These are phyloP conservation scores for Corythornis leucogaster DNA, from an alignment of 2,797 vertebrate species.

Conservation along the genomic window DNA sequence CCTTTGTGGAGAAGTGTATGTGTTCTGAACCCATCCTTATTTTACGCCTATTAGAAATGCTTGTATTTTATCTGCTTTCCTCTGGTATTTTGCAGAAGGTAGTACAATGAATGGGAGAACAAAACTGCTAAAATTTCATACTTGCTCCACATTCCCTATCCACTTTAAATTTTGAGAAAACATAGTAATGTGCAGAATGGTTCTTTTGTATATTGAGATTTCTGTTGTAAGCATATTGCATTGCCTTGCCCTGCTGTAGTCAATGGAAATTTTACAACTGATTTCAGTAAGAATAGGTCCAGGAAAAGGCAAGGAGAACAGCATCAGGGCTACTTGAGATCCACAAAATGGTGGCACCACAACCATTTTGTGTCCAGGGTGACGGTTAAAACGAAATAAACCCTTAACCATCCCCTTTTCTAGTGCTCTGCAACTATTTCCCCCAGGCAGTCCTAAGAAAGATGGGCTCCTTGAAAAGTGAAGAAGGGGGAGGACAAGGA, in stretches of 20 bases:
- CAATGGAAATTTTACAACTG: accelerated
- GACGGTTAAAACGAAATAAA: not conserved
- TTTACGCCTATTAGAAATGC: not conserved
- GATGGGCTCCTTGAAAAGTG: not conserved
- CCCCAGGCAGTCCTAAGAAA: not conserved
- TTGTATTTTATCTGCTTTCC: not conserved
- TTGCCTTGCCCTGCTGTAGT: not conserved
- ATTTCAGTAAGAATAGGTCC: not conserved
- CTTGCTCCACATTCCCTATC: not conserved
- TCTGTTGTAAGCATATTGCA: not conserved
- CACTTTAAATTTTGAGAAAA: not conserved
- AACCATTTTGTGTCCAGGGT: not conserved
- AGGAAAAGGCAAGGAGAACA: not conserved
- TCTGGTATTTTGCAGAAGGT: not conserved
- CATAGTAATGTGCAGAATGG: not conserved
- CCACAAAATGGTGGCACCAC: not conserved
- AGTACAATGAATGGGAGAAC: not conserved
- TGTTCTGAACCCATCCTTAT: not conserved
- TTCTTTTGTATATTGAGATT: not conserved
- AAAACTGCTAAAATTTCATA: not conserved
- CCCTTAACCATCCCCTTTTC: not conserved
- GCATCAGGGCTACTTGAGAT: not conserved
- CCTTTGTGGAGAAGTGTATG: not conserved
- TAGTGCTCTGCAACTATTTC: not conserved
- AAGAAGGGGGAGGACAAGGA: not conserved